A percentile compares a stretch with the other conserved stretches of the same genome.
These are phyloP conservation scores for Pseudopodoces humilis DNA, from an alignment of 2,113 vertebrate species.

Conservation along the genomic window DNA sequence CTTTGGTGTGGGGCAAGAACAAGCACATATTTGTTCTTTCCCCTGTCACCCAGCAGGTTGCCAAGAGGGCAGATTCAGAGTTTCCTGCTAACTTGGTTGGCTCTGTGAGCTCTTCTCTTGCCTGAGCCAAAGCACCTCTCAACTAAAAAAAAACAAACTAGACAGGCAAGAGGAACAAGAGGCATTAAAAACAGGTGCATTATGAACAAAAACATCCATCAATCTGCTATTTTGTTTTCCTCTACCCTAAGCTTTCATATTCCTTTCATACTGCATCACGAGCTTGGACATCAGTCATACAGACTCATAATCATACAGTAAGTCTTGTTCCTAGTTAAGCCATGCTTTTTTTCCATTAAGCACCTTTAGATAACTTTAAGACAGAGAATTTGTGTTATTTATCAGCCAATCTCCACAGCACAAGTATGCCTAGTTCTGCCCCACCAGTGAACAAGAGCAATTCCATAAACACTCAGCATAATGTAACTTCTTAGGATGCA, in stretches of 20 bases:
- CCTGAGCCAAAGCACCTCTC: not conserved
- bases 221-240: not conserved
- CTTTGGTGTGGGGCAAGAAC: not conserved
- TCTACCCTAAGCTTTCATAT: not conserved
- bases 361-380: not conserved
- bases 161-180: not conserved
- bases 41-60: not conserved
- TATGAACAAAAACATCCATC: not conserved
- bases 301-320: not conserved
- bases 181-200: not conserved
- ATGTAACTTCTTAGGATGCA: not conserved
- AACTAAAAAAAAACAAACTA: not conserved
- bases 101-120: not conserved
- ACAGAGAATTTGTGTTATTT: not conserved
- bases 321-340: not conserved
- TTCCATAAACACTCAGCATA: not conserved
- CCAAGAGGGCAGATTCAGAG: not conserved
- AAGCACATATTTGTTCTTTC: not conserved
- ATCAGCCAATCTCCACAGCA: not conserved
- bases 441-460: not conserved
- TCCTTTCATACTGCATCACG: not conserved
- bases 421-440: not conserved
- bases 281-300: not conserved
- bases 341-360: not conserved
- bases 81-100: not conserved